A percentile compares a stretch with the other conserved stretches of the same genome.
phyloP scores from a whole-genome alignment of 2,888 invertebrate genomes.

The Rotaria sp. region DNA sequence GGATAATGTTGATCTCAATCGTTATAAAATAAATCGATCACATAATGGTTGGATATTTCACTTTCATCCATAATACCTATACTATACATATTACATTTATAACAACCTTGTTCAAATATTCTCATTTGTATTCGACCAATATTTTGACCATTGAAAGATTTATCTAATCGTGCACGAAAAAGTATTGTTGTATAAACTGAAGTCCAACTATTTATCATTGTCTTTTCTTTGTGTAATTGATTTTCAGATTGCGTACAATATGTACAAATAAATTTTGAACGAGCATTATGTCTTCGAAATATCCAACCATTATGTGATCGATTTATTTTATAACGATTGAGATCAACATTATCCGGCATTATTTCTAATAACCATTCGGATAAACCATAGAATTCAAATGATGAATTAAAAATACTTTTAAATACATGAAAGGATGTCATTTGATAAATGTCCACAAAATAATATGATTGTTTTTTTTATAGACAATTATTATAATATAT shows the following conservation, averaged over 20 bases:
- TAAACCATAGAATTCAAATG: background rate
- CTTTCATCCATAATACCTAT: background rate
- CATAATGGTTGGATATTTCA: background rate
- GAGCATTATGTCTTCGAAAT: background rate
- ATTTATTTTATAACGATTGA: background rate
- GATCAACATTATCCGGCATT: background rate
- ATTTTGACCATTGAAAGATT: background rate
- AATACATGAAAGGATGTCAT: background rate
- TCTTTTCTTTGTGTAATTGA: background rate
- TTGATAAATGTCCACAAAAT: background rate
- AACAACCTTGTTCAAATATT: background rate
- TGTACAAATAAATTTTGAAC: background rate
- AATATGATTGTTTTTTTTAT: background rate
- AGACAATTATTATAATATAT: background rate
- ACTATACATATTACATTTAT: background rate
- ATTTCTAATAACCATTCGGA: background rate
- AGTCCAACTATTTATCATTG: background rate
- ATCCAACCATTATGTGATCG: background rate
- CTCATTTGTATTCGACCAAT: background rate
- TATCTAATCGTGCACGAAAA: constrained; percentile 1
- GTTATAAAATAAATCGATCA: background rate
- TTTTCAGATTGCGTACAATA: background rate
- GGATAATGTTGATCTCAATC: background rate
- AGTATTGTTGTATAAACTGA: background rate
- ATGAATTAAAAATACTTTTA: background rate